These are phyloP conservation scores for Ceyx margarethae DNA, from an alignment of 2,113 vertebrate genomes.

Conservation along the genomic window DNA sequence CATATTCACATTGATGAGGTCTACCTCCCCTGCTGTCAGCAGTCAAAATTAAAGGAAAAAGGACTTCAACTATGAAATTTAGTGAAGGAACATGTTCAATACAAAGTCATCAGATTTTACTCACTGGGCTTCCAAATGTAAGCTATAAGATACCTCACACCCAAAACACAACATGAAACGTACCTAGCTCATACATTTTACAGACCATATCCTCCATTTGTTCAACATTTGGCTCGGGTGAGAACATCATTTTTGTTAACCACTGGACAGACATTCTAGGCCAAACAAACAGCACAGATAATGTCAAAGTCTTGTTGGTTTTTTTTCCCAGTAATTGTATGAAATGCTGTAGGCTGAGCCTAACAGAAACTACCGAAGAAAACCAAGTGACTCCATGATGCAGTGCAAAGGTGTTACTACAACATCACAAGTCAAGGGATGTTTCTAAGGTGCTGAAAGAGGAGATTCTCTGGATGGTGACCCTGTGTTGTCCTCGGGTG, in stretches of 20 bases:
- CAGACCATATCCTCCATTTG: slow-evolving; percentile 8
- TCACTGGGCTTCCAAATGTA: slow-evolving; percentile 25
- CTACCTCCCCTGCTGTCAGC: slow-evolving; percentile 4
- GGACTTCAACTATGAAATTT: neutral
- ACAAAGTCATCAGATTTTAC: neutral
- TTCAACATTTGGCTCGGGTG: slow-evolving; percentile 54
- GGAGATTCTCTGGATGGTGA: slow-evolving; percentile 95
- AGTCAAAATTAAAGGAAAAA: neutral
- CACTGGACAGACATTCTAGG: slow-evolving; percentile 61
- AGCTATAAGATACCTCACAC: slow-evolving; percentile 34
- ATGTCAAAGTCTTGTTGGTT: neutral
- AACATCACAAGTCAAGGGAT: slow-evolving; percentile 39
- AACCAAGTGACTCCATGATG: slow-evolving; percentile 71
- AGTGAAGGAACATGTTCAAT: neutral
- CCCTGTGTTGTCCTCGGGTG: slow-evolving; percentile 90
- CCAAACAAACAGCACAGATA: slow-evolving; percentile 66
- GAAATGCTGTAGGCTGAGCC: slow-evolving; percentile 61
- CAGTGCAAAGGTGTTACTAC: slow-evolving; percentile 84
- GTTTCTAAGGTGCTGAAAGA: slow-evolving; percentile 90
- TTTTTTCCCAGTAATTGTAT: slow-evolving; percentile 27
- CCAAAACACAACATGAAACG: slow-evolving; percentile 28
- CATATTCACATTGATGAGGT: neutral
- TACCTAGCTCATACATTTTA: slow-evolving; percentile 52
- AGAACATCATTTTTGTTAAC: slow-evolving; percentile 27
- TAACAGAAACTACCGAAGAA: slow-evolving; percentile 62